Percentiles rank a stretch among this genome's conserved stretches.
phyloP scores from a whole-genome alignment of 2,113 vertebrate genomes.

The Hippopotamus amphibius region DNA sequence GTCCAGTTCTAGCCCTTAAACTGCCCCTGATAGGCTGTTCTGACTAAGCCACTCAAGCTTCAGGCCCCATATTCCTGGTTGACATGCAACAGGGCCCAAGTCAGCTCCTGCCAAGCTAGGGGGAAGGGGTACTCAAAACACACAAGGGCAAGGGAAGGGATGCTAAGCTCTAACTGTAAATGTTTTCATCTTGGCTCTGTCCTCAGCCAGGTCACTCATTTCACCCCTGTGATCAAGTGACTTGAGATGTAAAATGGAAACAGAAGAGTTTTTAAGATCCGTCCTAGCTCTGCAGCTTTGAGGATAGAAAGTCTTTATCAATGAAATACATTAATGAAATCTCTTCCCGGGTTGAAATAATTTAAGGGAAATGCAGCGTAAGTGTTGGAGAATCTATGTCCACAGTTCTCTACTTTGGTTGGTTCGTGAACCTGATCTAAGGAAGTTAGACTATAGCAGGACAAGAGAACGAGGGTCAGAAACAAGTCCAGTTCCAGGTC shows the following conservation, averaged over 20 bases:
- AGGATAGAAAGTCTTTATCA: neutral
- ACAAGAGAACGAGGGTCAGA: neutral
- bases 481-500: neutral
- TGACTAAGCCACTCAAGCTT: neutral
- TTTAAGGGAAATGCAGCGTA: neutral
- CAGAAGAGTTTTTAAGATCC: neutral
- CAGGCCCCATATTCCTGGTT: neutral
- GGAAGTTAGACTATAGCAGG: neutral
- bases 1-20: neutral
- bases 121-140: neutral
- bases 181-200: neutral
- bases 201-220: neutral
- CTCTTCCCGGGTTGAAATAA: neutral
- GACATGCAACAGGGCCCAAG: neutral
- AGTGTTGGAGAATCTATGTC: neutral
- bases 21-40: neutral
- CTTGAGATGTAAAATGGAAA: neutral
- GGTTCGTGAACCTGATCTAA: neutral
- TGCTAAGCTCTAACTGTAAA: neutral
- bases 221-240: neutral
- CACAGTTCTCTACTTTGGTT: neutral
- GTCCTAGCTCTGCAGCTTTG: neutral
- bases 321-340: neutral
- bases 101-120: neutral
- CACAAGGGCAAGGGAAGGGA: neutral